These are phyloP conservation scores for Macrosteles quadrilineatus DNA, from an alignment of 1,140 invertebrate genomes.

Conservation along the genomic window DNA sequence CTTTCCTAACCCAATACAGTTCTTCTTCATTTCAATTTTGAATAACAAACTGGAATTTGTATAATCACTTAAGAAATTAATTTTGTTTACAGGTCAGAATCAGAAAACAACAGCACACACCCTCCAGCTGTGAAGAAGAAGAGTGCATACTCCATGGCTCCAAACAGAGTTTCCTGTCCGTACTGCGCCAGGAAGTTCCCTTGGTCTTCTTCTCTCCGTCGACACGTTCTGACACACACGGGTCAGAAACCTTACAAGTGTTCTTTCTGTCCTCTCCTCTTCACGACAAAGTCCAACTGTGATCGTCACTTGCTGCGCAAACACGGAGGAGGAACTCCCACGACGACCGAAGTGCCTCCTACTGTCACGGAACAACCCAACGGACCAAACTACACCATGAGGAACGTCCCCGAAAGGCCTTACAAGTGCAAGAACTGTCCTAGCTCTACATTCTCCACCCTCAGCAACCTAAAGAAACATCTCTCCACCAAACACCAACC, in stretches of 20 bases:
- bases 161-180: slow-evolving; percentile 88
- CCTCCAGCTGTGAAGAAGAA: slow-evolving; percentile 70
- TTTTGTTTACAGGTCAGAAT: slow-evolving; percentile 56
- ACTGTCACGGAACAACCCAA: not conserved
- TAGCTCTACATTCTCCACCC: slow-evolving; percentile 80
- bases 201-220: slow-evolving; percentile 90
- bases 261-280: slow-evolving; percentile 84
- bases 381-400: slow-evolving; percentile 57
- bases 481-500: slow-evolving; percentile 66
- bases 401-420: slow-evolving; percentile 75
- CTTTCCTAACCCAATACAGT: no score
- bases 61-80: no score
- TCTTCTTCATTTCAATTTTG: no score
- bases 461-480: slow-evolving; percentile 78
- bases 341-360: not conserved
- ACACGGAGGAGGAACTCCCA: slow-evolving; percentile 40
- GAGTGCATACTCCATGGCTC: slow-evolving; percentile 93
- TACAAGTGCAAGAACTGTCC: slow-evolving; percentile 84
- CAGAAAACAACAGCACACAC: slow-evolving; percentile 52
- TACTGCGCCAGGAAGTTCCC: slow-evolving; percentile 92
- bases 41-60: no score
- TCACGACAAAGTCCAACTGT: slow-evolving; percentile 97
- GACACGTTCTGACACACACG: slow-evolving; percentile 91
- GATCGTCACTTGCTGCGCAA: slow-evolving; percentile 80
- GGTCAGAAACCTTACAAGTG: slow-evolving; percentile 97